phyloP scores from a whole-genome alignment of 2,797 vertebrate species.

The Oreortyx pictus region DNA sequence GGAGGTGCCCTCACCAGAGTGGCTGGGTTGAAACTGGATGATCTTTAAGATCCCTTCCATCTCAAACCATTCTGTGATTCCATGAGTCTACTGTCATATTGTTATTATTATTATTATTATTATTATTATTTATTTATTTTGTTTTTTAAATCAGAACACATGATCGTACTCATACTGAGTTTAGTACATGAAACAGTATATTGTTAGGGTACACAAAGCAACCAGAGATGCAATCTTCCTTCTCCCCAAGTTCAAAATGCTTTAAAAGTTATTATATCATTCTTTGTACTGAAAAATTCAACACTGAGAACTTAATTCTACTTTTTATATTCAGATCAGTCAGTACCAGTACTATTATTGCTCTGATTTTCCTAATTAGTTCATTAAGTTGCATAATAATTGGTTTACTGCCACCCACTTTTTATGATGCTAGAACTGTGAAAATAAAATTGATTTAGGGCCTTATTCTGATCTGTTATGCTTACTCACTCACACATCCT shows the following conservation, averaged over 20 bases:
- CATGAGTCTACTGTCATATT: neutral
- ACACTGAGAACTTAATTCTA: constrained; percentile 79
- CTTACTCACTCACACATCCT: constrained; percentile 76
- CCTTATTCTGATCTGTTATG: constrained; percentile 79
- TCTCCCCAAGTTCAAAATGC: constrained; percentile 42
- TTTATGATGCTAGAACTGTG: constrained; percentile 81
- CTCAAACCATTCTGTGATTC: neutral
- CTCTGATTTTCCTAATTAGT: constrained; percentile 85
- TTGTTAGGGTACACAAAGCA: neutral
- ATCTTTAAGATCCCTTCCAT: neutral
- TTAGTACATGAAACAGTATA: neutral
- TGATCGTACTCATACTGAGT: neutral
- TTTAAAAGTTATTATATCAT: constrained; percentile 52
- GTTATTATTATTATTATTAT: neutral
- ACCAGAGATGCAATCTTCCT: neutral
- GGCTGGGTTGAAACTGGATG: neutral
- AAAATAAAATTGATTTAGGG: constrained; percentile 85
- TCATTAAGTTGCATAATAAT: constrained; percentile 87
- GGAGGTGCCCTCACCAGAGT: neutral
- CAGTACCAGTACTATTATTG: constrained; percentile 81
- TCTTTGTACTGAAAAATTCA: constrained; percentile 68
- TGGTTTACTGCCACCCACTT: constrained; percentile 83
- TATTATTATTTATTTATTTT: neutral
- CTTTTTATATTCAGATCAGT: constrained; percentile 86
- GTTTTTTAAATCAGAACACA: neutral